phyloP scores from a whole-genome alignment of 2,113 vertebrate genomes.

The Coracopsis vasa region DNA sequence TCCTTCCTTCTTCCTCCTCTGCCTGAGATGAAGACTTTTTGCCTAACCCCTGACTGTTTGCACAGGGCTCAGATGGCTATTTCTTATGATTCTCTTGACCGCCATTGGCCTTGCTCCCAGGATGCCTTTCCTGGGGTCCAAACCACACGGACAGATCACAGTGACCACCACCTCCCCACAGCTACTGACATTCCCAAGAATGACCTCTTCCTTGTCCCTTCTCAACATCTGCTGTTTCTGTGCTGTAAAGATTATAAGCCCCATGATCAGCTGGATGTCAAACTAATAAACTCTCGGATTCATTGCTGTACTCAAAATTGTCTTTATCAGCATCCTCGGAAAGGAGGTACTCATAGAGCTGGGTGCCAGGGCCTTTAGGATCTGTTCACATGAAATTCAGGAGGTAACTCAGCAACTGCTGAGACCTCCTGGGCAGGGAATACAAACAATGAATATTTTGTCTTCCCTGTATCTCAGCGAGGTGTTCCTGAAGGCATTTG shows the following conservation, averaged over 20 bases:
- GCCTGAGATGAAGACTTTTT: neutral
- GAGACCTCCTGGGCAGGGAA: neutral
- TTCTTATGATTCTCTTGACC: neutral
- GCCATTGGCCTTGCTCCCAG: accelerated
- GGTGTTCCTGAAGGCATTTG: neutral
- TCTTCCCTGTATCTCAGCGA: neutral
- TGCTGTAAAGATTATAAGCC: neutral
- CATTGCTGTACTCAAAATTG: neutral
- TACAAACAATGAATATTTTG: neutral
- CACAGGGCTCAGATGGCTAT: neutral
- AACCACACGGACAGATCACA: neutral
- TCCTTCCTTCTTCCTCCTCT: neutral
- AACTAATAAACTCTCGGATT: neutral
- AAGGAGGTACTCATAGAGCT: neutral
- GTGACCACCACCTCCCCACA: neutral
- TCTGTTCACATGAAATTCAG: neutral
- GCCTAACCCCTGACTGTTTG: neutral
- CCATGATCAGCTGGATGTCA: neutral
- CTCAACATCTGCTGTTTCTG: neutral
- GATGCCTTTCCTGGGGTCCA: accelerated
- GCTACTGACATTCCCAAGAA: neutral
- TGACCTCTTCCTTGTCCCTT: neutral
- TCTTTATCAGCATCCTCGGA: neutral
- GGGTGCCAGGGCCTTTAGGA: neutral
- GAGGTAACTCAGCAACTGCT: neutral